Evolutionary conservation across 2,797 vertebrate species (phyloP), one percentile per base, ranked within the genome.

Genomic region (Acrossocheilus wenchowensis): DNA sequence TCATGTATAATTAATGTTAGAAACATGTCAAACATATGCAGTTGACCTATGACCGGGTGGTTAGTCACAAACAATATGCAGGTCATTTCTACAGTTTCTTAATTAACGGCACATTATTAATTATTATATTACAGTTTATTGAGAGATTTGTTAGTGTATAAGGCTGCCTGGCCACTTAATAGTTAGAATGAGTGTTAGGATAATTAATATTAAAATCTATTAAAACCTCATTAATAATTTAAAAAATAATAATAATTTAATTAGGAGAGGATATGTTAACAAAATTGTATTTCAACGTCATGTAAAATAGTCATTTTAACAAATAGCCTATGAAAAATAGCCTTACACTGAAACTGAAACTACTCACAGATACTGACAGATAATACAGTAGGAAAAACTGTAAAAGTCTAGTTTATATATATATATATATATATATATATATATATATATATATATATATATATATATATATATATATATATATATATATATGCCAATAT

Each of bases 21-120:
- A 79, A 85, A 60, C 12, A 17, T 72, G 64, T 79, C 64, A 85
- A 36, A n/a, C 11, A 52, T 26, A 71, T 45, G n/a, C 23, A 60
- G 4, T 5, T 79, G 17, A 71, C 5, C 26, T 57, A 34, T 45
- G 62, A 43, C 23, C 3, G 0, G 4, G 19, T n/a, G 21, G 57
- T 69, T 30, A 30, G 11, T 79, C 83, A 71, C 36, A 60, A 23
- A 71, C 17, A 17, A 73, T 79, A 39, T 72, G 3, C 34, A 21
- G 26, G 19, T 72, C 30, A 52, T 41, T 83, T 39, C 41, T 26
- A 36, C 8, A 19, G 12, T 50, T 75, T 50, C 34, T 19, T 23
- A 75, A 36, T 52, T 64, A 64, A 23, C 2, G 30, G 1, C n/a
- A 2, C 12, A 64, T 11, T 39, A 8, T 7, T 39, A 5, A 8